Base-by-base conservation (phyloP, 2,797 vertebrate genomes). In the Pseudomugil gertrudae region DNA sequence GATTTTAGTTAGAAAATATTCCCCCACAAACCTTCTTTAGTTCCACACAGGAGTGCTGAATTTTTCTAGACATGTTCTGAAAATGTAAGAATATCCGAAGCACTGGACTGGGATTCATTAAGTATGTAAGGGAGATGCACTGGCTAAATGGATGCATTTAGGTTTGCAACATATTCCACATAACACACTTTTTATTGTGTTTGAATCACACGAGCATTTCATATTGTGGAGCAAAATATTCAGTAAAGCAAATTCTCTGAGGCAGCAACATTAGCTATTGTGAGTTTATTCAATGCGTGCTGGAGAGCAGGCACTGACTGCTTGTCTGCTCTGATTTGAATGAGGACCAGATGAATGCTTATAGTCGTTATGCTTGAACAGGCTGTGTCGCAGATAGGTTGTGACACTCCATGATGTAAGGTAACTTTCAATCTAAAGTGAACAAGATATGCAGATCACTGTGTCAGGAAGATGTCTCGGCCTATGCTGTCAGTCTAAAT, bases 261-360 rank as follows among this genome's bases (percentile, higher is more conserved):
- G 77, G 82, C 77, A 74, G 69, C 69, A 74, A 74, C 72, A 74
- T 81, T 67, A 73, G 66, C 68, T 59, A 65, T 48, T 56, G 52
- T 26, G 69, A 59, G 67, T 83, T 79, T 80, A 69, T 80, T 78
- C 67, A 51, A 33, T 50, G 43, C 69, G 69, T 73, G 69, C 56
- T 32, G 7, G 57, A 71, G 70, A 74, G 69, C 58, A 55, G 72
- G 58, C 68, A 2, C 78, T 35, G 59, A 73, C 76, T 79, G 58
- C 69, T 63, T 80, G 84, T 85, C 85, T 77, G 47, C 72, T 76
- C 72, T 43, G 63, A 78, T 86, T 73, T 83, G 60, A 85, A 79
- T 69, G 74, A 84, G 60, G 79, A 58, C 84, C 66, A 69, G 80
- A 83, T 84, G 73, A 85, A 83, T 78, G 74, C 82, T 82, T 78